These are phyloP conservation scores for Drosophila borborema DNA, from an alignment of 2,888 invertebrate species.

Conservation along the genomic window DNA sequence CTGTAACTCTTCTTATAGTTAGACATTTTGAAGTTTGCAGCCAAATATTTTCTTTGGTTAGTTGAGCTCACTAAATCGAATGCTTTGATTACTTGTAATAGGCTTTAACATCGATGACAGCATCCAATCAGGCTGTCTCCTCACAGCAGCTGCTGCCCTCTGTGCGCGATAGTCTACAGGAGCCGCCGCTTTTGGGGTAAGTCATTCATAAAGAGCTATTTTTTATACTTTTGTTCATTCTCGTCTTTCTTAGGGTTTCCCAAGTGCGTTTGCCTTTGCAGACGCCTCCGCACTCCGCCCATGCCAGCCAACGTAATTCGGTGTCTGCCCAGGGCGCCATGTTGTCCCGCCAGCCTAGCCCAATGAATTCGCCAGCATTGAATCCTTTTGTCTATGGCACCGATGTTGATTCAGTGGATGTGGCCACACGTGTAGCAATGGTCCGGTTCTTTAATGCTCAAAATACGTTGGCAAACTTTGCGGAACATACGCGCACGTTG, in stretches of 20 bases:
- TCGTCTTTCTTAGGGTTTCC: conserved; percentile 74
- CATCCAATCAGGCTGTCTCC: conserved; percentile 86
- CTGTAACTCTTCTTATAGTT: conserved; percentile 48
- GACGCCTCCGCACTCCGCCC: conserved; percentile 82
- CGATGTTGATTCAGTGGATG: conserved; percentile 99
- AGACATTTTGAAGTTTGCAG: conserved; percentile 56
- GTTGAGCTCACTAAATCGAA: conserved; percentile 19
- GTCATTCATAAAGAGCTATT: conserved; percentile 6
- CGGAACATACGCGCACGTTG: conserved; percentile 98
- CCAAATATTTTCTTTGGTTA: not conserved
- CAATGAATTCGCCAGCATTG: conserved; percentile 86
- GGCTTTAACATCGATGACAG: conserved; percentile 88
- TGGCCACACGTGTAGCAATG: conserved; percentile 99
- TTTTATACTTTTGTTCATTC: not conserved
- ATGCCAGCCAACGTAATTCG: conserved; percentile 84
- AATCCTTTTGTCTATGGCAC: conserved; percentile 97
- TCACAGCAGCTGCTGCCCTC: conserved; percentile 88
- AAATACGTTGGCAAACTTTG: conserved; percentile 98
- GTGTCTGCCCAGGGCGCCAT: conserved; percentile 85
- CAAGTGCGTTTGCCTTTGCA: conserved; percentile 82
- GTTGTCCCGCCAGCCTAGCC: conserved; percentile 86
- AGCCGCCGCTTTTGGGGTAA: conserved; percentile 87
- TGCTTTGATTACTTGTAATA: conserved; percentile 37
- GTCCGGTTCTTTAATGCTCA: conserved; percentile 98
- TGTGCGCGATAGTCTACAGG: conserved; percentile 88